Base-by-base conservation (phyloP, 1,140 invertebrate genomes). In the Marisa cornuarietis region DNA sequence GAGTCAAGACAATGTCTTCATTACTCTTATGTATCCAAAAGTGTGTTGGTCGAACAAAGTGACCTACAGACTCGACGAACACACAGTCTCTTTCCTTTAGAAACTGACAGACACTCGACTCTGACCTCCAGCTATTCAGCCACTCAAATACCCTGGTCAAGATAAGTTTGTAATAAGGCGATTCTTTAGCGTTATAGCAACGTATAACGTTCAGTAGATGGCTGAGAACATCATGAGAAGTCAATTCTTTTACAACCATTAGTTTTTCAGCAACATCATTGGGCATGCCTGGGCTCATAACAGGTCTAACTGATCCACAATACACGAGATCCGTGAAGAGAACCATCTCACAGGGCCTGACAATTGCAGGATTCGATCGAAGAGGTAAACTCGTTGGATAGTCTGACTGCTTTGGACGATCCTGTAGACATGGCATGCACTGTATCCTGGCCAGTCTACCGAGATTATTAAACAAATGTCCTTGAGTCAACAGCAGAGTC, bases 1-100 rank as follows among this genome's bases (percentile, higher is more conserved):
- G 84, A 24, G 49, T 54, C 13, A 85, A 62, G 62, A 75, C n/a
- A 58, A 81, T 66, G 65, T 74, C 83, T 26, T 51, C 31, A 13
- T n/a, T 22, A 18, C 26, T 24, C 31, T 63, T 24, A 11, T 76
- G 42, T 51, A 79, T 73, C 58, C 71, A 79, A 26, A 84, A 71
- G 49, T 62, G 24, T 31, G 75, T 31, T 51, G 80, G 58, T 20
- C 20, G 3, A 26, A 14, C 76, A 77, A 77, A 77, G 9, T 7
- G 20, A 14, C 24, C 63, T 69, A n/a, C 63, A 22, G 76, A 77
- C 31, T 77, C 76, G 9, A 24, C 63, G 0, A 77, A 63, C 31
- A 77, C 51, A 16, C 65, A 77, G 16, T 68, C 65, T 16, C 51
- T 63, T 8, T 42, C 4, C 49, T 77, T 18, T 0, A 77, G 18